Evolutionary conservation across 1,140 invertebrate species (phyloP), one percentile per base, ranked within the genome.

Genomic region (Pseudomyrmex concolor): DNA sequence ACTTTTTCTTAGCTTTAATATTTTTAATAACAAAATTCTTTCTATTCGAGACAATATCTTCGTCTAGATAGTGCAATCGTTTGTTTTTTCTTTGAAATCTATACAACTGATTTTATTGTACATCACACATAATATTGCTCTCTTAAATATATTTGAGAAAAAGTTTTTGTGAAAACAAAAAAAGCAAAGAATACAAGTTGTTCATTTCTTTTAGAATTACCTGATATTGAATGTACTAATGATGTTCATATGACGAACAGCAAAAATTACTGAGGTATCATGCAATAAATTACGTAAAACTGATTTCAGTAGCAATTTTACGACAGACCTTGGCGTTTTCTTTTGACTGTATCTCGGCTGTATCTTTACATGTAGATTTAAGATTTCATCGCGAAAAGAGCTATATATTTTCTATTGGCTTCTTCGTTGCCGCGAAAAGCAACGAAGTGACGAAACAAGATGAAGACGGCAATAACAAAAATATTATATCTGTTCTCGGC

Each of bases 401-500:
- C 45, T 7, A 64, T 34, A 34, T 34, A 34, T 17, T 51, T 63
- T 51, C 51, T 15, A 43, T 19, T 7, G 15, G 13, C 15, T 48
- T 2, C 22, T 74, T 62, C 45, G 57, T 43, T 7, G 59, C 34
- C 34, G 34, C 34, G 34, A 34, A 12, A 1, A 45, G 43, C 71
- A 45, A 34, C 22, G 34, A 57, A 48, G 17, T 17, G n/a, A 50
- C 15, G 25, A 43, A 43, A 67, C 2, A 10, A 54, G 50, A 54
- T 10, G 17, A 34, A 22, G 50, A 57, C 19, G 13, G 13, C 63
- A 45, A 5, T 68, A 45, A n/a, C 25, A 63, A 64, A 77, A 77
- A 57, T 77, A 54, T 57, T 34, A 57, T 77, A 54, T 57, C 50
- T 15, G 74, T 54, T 66, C 12, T 66, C 50, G 22, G 13, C 2